Conservation (phyloP, 2,113 vertebrate genomes). For the Agelaius tricolor region DNA sequence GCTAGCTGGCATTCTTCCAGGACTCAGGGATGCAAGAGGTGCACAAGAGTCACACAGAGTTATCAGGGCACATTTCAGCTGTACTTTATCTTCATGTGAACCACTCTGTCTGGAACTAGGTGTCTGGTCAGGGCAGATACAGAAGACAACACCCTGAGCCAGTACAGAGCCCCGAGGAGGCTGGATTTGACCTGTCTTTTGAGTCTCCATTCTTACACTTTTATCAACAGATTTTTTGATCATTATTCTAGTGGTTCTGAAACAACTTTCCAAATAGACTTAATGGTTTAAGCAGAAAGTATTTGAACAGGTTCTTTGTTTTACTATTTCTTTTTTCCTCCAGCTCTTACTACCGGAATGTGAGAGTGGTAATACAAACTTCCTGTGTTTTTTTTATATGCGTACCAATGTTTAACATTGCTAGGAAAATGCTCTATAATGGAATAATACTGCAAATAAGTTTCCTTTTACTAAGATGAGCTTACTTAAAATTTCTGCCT, state of each 20-base stretch:
- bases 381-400: not conserved
- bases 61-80: not conserved
- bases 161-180: not conserved
- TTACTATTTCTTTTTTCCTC: not conserved
- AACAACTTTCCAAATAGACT: not conserved
- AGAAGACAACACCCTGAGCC: not conserved
- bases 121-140: not conserved
- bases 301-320: not conserved
- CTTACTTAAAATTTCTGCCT: not conserved
- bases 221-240: not conserved
- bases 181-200: not conserved
- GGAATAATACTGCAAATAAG: not conserved
- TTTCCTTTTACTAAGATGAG: not conserved
- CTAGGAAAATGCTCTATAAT: not conserved
- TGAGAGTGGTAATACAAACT: not conserved
- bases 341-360: accelerated
- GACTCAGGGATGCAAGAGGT: not conserved
- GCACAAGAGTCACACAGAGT: not conserved
- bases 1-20: not conserved
- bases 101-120: not conserved
- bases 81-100: not conserved
- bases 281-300: not conserved
- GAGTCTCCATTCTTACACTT: not conserved
- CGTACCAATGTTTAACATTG: accelerated
- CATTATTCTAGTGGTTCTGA: not conserved